Conservation (phyloP, 2,797 vertebrate species). For the Acrossocheilus wenchowensis region DNA sequence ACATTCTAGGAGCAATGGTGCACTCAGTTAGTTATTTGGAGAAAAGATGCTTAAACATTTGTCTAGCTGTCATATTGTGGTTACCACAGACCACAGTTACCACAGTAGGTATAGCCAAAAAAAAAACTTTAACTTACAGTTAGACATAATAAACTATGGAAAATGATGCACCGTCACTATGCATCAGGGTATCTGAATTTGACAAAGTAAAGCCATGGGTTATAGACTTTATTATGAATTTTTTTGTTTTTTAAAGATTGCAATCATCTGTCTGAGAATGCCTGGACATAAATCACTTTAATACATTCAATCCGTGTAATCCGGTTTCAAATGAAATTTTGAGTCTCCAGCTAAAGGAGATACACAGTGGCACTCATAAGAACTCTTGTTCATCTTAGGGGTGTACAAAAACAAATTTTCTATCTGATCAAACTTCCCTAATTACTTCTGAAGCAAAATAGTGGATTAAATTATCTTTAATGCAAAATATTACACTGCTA, state of each 20-base stretch:
- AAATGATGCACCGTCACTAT: slow-evolving; percentile 31
- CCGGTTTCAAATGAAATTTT: slow-evolving; percentile 35
- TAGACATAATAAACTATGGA: background rate
- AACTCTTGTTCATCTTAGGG: background rate
- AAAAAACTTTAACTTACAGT: background rate
- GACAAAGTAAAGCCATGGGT: slow-evolving; percentile 12
- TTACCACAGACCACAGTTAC: slow-evolving; percentile 1
- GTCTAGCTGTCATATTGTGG: background rate
- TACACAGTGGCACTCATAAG: background rate
- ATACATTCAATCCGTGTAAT: slow-evolving; percentile 37
- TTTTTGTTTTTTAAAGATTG: background rate
- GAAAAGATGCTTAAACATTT: slow-evolving; percentile 11
- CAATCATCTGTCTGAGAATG: slow-evolving; percentile 39
- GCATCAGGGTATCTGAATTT: slow-evolving; percentile 31
- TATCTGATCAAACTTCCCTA: background rate
- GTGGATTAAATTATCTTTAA: background rate
- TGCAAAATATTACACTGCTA: background rate
- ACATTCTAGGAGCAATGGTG: slow-evolving; percentile 27
- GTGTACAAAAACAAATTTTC: background rate
- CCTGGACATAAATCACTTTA: slow-evolving; percentile 24
- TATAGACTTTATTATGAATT: slow-evolving; percentile 5
- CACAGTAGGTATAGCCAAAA: background rate
- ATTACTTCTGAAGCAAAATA: background rate
- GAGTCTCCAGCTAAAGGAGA: slow-evolving; percentile 17
- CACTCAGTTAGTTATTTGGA: slow-evolving; percentile 29